A percentile compares a stretch with the other conserved stretches of the same genome.
These are phyloP conservation scores for Catostomus latipinnis DNA, from an alignment of 2,797 vertebrate genomes.

Conservation along the genomic window DNA sequence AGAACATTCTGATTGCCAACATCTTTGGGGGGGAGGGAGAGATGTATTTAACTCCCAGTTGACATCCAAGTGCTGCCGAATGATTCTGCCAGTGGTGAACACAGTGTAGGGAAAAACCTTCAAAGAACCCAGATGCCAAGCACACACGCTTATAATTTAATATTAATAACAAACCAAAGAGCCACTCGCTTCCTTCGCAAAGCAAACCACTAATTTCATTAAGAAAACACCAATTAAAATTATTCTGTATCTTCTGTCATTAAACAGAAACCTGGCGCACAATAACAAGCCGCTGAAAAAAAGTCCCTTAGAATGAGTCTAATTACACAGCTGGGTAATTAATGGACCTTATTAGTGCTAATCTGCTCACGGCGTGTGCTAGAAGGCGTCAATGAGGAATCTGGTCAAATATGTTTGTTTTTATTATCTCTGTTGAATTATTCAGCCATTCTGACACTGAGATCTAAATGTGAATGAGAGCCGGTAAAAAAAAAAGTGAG, in stretches of 20 bases:
- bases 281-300: slow-evolving; percentile 66
- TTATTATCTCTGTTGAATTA: slow-evolving; percentile 57
- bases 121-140: slow-evolving; percentile 17
- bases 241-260: slow-evolving; percentile 74
- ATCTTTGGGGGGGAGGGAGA: not conserved
- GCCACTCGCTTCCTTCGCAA: slow-evolving; percentile 43
- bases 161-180: slow-evolving; percentile 65
- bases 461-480: too few relatives aligned
- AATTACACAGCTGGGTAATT: slow-evolving; percentile 77
- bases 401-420: slow-evolving; percentile 52
- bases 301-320: slow-evolving; percentile 66
- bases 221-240: slow-evolving; percentile 76
- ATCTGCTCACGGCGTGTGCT: slow-evolving; percentile 72
- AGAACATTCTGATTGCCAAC: slow-evolving; percentile 16
- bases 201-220: slow-evolving; percentile 73
- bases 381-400: slow-evolving; percentile 50
- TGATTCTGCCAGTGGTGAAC: slow-evolving; percentile 9
- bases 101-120: slow-evolving; percentile 3
- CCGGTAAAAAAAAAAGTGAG: too few relatives aligned
- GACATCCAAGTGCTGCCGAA: slow-evolving; percentile 33
- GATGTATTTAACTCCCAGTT: slow-evolving; percentile 39
- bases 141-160: slow-evolving; percentile 63
- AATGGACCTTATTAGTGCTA: slow-evolving; percentile 71
- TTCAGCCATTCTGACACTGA: slow-evolving; percentile 30
- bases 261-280: slow-evolving; percentile 74